Evolutionary conservation across 2,888 invertebrate genomes (phyloP), one percentile per base, ranked within the genome.

Genomic region (Ametastegia equiseti): DNA sequence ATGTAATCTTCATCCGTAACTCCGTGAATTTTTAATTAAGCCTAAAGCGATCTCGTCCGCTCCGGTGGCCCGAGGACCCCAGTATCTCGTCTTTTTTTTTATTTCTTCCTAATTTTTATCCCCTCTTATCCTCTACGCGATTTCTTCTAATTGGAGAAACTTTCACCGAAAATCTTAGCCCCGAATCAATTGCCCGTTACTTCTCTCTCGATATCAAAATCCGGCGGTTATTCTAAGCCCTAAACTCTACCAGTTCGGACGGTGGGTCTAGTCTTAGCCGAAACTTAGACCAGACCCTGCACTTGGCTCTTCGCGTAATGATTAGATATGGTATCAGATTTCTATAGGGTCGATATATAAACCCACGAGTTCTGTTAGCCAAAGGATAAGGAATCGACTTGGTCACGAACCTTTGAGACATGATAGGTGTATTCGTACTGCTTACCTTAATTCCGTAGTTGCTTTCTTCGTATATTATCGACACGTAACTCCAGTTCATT

Each of bases 401-500:
- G n/a, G n/a, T n/a, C n/a, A n/a, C n/a, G n/a, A n/a, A n/a, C n/a
- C n/a, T n/a, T n/a, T n/a, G n/a, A n/a, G n/a, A n/a, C n/a, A n/a
- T n/a, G n/a, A n/a, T n/a, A n/a, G n/a, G n/a, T 60, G 3, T 5
- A 15, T 11, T 13, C n/a, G 0, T 3, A 60, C 30, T 5, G 89
- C 92, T 91, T 89, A 97, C 98, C 95, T 98, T 97, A 84, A 98
- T 97, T 7, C 98, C 98, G 88, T 98, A 98, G 92, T 97, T 98
- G 82, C 98, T 98, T 92, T 98, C 98, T 91, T 98, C 98, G 90
- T 98, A 98, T 84, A 98, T 96, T 86, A 98, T 97, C 78, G 98
- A 98, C 27, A 98, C 96, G 92, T 98, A 98, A 84, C 97, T 97
- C 98, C 98, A 98, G 71, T 95, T 95, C 92, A 98, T 95, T 85